Base-by-base conservation (phyloP, 92 coral and sea anemone genomes). In the Montipora capitata region DNA sequence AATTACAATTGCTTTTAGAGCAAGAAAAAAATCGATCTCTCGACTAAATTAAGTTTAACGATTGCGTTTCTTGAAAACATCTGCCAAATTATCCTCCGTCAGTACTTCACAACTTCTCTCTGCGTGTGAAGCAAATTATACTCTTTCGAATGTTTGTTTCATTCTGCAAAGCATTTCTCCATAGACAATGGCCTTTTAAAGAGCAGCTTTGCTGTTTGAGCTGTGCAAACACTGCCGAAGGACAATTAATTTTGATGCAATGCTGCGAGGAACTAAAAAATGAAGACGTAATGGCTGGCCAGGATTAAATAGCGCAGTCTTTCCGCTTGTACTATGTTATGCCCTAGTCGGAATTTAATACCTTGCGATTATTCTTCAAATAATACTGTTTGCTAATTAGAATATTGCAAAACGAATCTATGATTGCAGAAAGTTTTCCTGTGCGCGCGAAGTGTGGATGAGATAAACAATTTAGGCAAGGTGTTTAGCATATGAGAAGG, bases 1-100 rank as follows among this genome's bases (percentile, higher is more conserved):
- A 86, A 71, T 85, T 91, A 71, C 86, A 93, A 88, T 91, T 91
- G 71, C 88, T 88, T 94, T 90, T 77, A 72, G 80, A 80, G 59
- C 41, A 38, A 74, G 65, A 51, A 56, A 56, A 58, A 70, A 72
- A 58, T 57, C 71, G 61, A 82, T 57, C 78, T 54, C 54, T 82
- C 78, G 71, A 71, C 79, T 38, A 72, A 72, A 82, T 44, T 2
- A 8, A 8, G 79, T 27, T 82, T 68, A 82, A 68, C 39, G 56
- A 68, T 81, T 69, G 72, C 7, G 43, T 17, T 4, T 54, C 77
- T 15, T 81, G 40, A 14, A 52, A 72, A 17, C 87, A 82, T 71
- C 87, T 82, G 87, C 57, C 59, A n/a, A 14, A 27, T 10, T 40
- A 16, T 72, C 58, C 40, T 13, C 68, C 14, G 9, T 64, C 43